Evolutionary conservation across 2,888 invertebrate genomes (phyloP), one percentile per base, ranked within the genome.

Genomic region (Acleris holmiana): DNA sequence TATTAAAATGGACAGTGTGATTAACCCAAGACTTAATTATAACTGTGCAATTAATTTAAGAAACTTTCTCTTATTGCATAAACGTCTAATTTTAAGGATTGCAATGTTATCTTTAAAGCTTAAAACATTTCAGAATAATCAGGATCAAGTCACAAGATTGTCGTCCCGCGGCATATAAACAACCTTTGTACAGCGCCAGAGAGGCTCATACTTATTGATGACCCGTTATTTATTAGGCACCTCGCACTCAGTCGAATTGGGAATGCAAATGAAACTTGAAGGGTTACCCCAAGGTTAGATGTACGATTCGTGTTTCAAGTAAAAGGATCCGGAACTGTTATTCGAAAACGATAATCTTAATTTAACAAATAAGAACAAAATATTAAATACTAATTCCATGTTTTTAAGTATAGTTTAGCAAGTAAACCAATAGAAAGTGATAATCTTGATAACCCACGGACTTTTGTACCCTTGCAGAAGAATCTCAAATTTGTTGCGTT

Each of bases 181-280:
- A 57, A 15, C 13, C 47, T 6, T 35, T 46, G 56, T 51, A 40
- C 15, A 46, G 17, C 35, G 29, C 18, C 19, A 19, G 75, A 78
- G 77, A 71, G 76, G 74, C 79, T 76, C 77, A 82, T 75, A 83
- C 77, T 86, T 88, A 88, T 87, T 88, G 84, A 88, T 86, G 86
- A 84, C 77, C 78, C 71, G 80, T 85, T 86, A 88, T 88, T 86
- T 88, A 87, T 87, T 86, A 84, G 82, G 73, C 71, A 71, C 75
- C 71, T 77, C 73, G 80, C 76, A 76, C 77, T 76, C 79, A 76
- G 68, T 75, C 74, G 75, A 75, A 78, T 79, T 73, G 71, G 70
- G 75, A 79, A 80, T 79, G 79, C 71, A 79, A 79, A 78, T 78
- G 51, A 74, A 76, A 74, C 74, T 68, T 72, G 70, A 69, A 69